Evolutionary conservation across 2,888 invertebrate genomes (phyloP).

Genomic region (Limnephilus rhombicus): DNA sequence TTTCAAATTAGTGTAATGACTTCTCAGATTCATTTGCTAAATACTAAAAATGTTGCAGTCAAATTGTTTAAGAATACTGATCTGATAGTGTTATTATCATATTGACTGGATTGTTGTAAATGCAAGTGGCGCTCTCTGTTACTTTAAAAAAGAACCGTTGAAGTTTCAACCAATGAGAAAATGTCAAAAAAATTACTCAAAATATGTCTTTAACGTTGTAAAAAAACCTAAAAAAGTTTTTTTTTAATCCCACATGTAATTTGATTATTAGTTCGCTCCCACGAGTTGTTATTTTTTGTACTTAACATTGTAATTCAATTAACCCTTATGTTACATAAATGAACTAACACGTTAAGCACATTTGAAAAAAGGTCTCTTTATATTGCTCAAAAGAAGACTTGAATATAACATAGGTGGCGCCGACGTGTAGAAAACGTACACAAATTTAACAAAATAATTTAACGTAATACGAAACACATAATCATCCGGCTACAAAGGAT

Average conservation of each 20-base stretch:
- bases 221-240: no score
- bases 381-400: neutral
- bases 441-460: neutral
- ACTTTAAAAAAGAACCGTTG: no score
- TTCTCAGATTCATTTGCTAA: no score
- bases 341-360: neutral
- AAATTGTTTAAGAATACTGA: no score
- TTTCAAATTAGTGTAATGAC: no score
- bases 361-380: neutral
- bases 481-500: conserved; percentile 7
- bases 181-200: no score
- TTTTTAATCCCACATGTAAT: neutral
- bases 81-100: no score
- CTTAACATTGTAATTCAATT: neutral
- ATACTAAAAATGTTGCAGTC: no score
- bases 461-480: neutral
- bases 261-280: neutral
- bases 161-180: no score
- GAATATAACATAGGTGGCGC: neutral
- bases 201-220: no score
- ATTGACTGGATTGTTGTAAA: no score
- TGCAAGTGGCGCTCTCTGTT: no score
- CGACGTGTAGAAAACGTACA: neutral
- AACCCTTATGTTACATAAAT: neutral
- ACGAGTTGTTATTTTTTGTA: neutral